Evolutionary conservation across 2,888 invertebrate species (phyloP), one percentile per base, ranked within the genome.

Genomic region (Mesorhabditis belari): DNA sequence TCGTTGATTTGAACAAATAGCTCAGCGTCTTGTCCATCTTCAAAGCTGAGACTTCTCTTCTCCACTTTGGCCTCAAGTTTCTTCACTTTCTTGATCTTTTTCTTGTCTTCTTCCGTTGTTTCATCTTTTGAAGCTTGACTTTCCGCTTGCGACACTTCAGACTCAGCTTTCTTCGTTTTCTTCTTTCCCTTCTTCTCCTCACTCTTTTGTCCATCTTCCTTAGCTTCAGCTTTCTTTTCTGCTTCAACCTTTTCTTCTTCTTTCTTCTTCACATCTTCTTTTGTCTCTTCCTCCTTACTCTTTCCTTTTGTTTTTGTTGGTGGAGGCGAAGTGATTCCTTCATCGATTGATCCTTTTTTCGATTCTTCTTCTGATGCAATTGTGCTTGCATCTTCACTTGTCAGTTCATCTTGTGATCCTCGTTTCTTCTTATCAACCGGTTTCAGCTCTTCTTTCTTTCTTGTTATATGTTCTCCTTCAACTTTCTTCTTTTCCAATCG

Each of bases 41-140:
- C 52, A 17, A 54, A 58, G 57, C 25, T 56, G 19, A 19, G 25
- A 28, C 35, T 26, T 27, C 50, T 9, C 54, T 35, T 35, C 54
- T 51, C 12, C 12, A 12, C 51, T n/a, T 54, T 54, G 25, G 24
- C 24, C 23, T 21, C n/a, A 29, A 44, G 52, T 62, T 64, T 61
- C 44, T 23, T 60, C 23, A 17, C 29, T 49, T 23, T 63, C 49
- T 5, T 23, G 29, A 17, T 23, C 55, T 61, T 56, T 25, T 56
- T 59, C 57, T 54, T 65, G 65, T 61, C 63, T 61, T 21, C 55
- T 61, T 51, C 61, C 61, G 4, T 44, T 3, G 49, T 24, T 24
- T 60, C 50, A 51, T 27, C 57, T 23, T 56, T 27, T 23, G 29
- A 12, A n/a, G n/a, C n/a, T n/a, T n/a, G n/a, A n/a, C n/a, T n/a